Evolutionary conservation across 2,888 invertebrate genomes (phyloP).

Genomic region (Andricus curvator): DNA sequence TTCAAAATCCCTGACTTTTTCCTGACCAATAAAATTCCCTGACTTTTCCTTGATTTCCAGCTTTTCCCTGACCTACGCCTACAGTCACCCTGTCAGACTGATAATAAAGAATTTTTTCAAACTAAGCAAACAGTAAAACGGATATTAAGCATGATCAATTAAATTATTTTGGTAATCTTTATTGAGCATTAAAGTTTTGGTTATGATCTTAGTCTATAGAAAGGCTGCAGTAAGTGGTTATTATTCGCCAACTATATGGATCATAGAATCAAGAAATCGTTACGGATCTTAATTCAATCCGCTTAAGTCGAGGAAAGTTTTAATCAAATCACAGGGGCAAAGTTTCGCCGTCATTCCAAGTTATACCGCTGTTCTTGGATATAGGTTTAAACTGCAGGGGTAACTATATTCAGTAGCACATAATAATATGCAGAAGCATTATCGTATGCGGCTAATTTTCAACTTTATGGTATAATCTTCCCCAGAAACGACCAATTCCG

Average conservation of each 20-base stretch:
- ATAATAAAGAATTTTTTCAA: not conserved
- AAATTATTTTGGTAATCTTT: not conserved
- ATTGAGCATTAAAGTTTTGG: too few relatives aligned
- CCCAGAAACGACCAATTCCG: not conserved
- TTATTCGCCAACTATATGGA: not conserved
- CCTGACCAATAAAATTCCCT: too few relatives aligned
- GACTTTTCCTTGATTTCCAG: too few relatives aligned
- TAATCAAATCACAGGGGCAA: slow-evolving; percentile 31
- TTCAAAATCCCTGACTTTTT: too few relatives aligned
- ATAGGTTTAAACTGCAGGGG: not conserved
- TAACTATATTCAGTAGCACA: not conserved
- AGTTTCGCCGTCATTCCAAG: slow-evolving; percentile 28
- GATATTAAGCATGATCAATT: not conserved
- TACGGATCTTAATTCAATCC: slow-evolving; percentile 21
- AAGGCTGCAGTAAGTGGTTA: not conserved
- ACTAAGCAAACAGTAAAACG: not conserved
- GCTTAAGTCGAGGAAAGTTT: slow-evolving; percentile 26
- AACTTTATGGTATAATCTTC: slow-evolving; percentile 5
- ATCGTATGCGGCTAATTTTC: slow-evolving; percentile 30
- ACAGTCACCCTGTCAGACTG: not conserved
- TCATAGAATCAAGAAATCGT: slow-evolving; percentile 6
- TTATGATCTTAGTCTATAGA: not conserved
- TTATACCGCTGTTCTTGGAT: not conserved
- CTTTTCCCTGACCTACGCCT: too few relatives aligned
- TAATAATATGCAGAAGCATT: slow-evolving; percentile 31